Evolutionary conservation across 2,888 invertebrate species (phyloP).

Genomic region (Troides oblongomaculatus): DNA sequence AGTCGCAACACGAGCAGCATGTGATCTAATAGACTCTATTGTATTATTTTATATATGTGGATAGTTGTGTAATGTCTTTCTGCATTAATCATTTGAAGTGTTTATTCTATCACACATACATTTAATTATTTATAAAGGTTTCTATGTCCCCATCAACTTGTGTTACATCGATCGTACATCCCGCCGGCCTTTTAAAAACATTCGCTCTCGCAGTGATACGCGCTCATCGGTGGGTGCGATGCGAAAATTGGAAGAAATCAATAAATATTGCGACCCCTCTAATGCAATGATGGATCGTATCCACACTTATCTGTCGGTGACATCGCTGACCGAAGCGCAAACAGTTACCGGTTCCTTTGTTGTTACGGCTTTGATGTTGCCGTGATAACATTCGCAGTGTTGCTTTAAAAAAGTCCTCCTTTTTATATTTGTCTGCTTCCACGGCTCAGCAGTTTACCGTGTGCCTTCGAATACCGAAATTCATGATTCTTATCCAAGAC

Average conservation of each 20-base stretch:
- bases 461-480: too few relatives aligned
- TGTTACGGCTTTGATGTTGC: constrained; percentile 30
- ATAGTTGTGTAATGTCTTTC: background rate
- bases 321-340: constrained; percentile 56
- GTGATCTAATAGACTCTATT: background rate
- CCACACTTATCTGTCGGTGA: constrained; percentile 63
- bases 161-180: background rate
- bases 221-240: constrained; percentile 23
- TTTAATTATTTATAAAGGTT: background rate
- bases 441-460: too few relatives aligned
- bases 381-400: background rate
- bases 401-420: background rate
- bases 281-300: constrained; percentile 71
- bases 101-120: background rate
- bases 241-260: constrained; percentile 62
- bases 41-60: background rate
- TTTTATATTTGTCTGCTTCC: background rate
- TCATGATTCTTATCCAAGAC: too few relatives aligned
- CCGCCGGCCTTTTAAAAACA: constrained; percentile 11
- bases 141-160: background rate
- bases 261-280: constrained; percentile 64
- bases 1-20: too few relatives aligned
- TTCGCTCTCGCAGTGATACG: constrained; percentile 9
- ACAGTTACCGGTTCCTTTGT: constrained; percentile 46
- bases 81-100: background rate